phyloP scores from a whole-genome alignment of 2,888 invertebrate species.

The Luperina nickerlii region DNA sequence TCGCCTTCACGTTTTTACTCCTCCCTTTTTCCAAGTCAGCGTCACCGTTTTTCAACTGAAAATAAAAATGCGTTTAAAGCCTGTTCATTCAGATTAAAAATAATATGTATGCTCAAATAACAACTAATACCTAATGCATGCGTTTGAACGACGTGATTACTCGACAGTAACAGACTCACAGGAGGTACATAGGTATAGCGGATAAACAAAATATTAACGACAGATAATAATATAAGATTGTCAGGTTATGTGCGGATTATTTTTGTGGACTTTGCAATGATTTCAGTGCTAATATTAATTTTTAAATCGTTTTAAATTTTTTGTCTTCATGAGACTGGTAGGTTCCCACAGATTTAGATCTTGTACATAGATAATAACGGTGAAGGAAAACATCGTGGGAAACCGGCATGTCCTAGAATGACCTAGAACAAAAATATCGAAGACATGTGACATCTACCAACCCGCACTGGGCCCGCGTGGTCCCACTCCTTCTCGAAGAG shows the following conservation, averaged over 20 bases:
- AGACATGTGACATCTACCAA: background rate
- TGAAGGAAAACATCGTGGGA: background rate
- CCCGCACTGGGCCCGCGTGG: background rate
- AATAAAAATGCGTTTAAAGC: conserved; percentile 6
- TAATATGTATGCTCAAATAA: background rate
- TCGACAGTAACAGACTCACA: conserved; percentile 33
- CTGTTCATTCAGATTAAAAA: background rate
- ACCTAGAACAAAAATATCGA: background rate
- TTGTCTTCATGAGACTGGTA: background rate
- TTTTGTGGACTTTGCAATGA: conserved; percentile 41
- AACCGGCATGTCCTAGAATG: background rate
- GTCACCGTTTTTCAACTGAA: conserved; percentile 71
- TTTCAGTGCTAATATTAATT: conserved; percentile 17
- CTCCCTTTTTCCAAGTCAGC: conserved; percentile 80
- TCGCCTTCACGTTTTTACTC: conserved; percentile 17
- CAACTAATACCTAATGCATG: background rate
- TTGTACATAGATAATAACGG: background rate
- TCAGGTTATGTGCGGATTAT: conserved; percentile 31
- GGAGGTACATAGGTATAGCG: conserved; percentile 43
- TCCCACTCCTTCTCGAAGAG: background rate
- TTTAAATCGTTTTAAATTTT: background rate
- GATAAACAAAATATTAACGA: conserved; percentile 35
- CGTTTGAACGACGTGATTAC: conserved; percentile 29
- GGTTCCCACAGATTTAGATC: background rate
- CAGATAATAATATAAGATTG: conserved; percentile 31